Conservation (phyloP, 2,797 vertebrate species). For the Aselliscus stoliczkanus region DNA sequence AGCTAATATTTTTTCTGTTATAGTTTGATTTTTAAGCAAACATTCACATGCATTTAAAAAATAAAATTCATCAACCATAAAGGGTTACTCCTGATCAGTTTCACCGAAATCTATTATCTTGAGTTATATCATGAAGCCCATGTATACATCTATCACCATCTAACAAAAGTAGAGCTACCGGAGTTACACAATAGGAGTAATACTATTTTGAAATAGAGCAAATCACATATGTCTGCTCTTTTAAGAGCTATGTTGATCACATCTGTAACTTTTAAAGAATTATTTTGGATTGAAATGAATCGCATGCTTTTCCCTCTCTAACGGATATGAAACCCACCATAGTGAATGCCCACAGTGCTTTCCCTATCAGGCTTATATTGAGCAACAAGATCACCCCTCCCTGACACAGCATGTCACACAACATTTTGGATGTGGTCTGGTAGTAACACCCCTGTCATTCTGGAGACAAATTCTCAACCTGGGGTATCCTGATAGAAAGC, state of each 20-base stretch:
- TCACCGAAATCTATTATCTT: neutral
- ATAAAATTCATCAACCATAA: neutral
- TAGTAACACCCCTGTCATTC: neutral
- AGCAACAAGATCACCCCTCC: neutral
- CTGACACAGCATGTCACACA: accelerated
- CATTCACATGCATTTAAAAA: neutral
- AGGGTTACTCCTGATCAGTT: neutral
- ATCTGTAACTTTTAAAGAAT: neutral
- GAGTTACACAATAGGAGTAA: neutral
- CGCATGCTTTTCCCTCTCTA: neutral
- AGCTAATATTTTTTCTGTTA: neutral
- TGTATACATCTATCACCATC: neutral
- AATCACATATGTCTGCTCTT: neutral
- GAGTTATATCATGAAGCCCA: neutral
- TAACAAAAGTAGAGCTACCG: neutral
- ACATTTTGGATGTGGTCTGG: neutral
- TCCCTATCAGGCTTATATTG: neutral
- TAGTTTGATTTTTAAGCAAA: neutral
- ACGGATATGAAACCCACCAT: neutral
- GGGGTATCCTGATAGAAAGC: neutral
- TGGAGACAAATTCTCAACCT: neutral
- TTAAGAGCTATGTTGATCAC: neutral
- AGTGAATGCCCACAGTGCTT: neutral
- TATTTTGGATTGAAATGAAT: neutral
- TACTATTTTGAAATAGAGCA: neutral